Conservation (phyloP, 2,113 vertebrate genomes). For the Indicator maculatus region DNA sequence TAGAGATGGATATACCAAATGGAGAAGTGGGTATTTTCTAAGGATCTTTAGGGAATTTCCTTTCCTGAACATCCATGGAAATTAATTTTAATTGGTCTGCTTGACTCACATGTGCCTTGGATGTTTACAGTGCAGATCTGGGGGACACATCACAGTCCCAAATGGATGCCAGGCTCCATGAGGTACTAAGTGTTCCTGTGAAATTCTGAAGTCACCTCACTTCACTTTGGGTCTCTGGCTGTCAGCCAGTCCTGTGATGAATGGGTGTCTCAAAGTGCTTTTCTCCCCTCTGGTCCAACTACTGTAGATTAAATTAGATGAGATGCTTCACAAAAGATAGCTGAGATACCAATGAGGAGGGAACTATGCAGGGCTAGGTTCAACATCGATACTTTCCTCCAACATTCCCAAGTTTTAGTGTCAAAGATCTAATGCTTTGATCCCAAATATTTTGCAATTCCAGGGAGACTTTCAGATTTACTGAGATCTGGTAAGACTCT, state of each 20-base stretch:
- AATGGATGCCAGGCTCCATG: not conserved
- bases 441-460: not conserved
- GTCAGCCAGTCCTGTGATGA: not conserved
- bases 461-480: not conserved
- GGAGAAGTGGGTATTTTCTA: not conserved
- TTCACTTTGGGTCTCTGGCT: not conserved
- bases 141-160: accelerated
- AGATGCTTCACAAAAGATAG: not conserved
- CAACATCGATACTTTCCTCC: not conserved
- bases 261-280: not conserved
- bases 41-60: not conserved
- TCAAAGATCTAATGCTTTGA: not conserved
- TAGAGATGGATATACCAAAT: not conserved
- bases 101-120: not conserved
- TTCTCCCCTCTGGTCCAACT: not conserved
- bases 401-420: not conserved
- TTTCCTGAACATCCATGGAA: not conserved
- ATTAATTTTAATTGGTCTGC: not conserved
- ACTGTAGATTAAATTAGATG: not conserved
- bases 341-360: not conserved
- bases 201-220: not conserved
- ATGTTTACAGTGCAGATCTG: not conserved
- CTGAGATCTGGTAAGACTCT: not conserved
- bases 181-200: not conserved
- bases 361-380: not conserved